phyloP scores from a whole-genome alignment of 2,113 vertebrate species.

The Eolophus roseicapilla region DNA sequence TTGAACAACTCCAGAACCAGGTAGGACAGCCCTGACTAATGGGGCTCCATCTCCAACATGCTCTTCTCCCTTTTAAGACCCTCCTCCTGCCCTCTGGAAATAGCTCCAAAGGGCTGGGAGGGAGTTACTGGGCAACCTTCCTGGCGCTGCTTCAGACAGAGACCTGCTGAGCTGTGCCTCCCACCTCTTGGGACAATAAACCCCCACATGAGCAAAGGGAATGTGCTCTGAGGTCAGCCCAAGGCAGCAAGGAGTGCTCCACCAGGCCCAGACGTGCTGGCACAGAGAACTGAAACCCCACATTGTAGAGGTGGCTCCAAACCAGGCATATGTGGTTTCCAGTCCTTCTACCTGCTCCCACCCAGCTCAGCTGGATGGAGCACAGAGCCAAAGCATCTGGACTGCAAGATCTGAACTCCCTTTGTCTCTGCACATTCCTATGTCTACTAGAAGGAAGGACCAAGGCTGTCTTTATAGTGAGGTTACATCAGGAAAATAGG shows the following conservation, averaged over 20 bases:
- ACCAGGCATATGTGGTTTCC: background rate
- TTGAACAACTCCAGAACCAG: conserved; percentile 71
- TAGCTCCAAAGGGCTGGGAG: background rate
- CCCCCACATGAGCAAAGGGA: background rate
- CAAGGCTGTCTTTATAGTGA: background rate
- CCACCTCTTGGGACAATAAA: background rate
- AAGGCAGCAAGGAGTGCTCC: background rate
- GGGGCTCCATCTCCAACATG: rapidly evolving
- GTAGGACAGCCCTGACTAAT: background rate
- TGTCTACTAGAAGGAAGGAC: background rate
- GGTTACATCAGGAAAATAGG: background rate
- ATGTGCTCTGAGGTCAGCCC: background rate
- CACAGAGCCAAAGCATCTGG: background rate
- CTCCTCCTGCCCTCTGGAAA: background rate
- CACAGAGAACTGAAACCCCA: rapidly evolving
- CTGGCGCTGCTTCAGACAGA: background rate
- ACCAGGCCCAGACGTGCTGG: background rate
- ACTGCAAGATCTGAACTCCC: background rate
- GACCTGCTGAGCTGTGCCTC: background rate
- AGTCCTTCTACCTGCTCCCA: background rate
- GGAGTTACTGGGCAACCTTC: no score
- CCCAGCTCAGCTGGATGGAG: background rate
- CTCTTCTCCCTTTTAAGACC: background rate
- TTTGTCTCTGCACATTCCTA: background rate
- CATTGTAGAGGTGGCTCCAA: background rate